phyloP scores from a whole-genome alignment of 64 coral and sea anemone species.

The Orbicella faveolata region DNA sequence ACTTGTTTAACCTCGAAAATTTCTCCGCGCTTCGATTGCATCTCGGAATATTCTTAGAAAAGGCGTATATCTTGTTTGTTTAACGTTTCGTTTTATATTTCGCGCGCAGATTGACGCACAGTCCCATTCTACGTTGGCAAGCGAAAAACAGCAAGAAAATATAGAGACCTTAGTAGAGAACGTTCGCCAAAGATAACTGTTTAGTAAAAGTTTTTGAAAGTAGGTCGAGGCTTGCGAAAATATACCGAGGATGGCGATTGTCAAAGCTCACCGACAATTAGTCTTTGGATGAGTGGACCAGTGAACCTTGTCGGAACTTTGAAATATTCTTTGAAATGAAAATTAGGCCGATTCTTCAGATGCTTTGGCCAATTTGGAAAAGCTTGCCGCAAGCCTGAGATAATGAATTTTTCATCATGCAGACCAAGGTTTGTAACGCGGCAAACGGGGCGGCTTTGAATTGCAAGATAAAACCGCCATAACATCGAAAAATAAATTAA shows the following conservation, averaged over 20 bases:
- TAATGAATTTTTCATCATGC: conserved; percentile 49
- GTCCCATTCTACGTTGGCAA: background rate
- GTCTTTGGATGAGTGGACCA: background rate
- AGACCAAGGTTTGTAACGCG: conserved; percentile 5
- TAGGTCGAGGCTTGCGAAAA: background rate
- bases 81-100: conserved; percentile 24
- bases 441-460: background rate
- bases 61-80: conserved; percentile 30
- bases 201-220: conserved; percentile 16
- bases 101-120: background rate
- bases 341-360: conserved; percentile 42
- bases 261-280: conserved; percentile 48
- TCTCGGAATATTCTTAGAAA: background rate
- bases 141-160: background rate
- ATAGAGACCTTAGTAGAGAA: background rate
- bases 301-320: conserved; percentile 33
- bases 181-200: background rate
- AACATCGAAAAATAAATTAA: conserved; percentile 17
- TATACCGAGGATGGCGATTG: background rate
- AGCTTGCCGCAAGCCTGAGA: conserved; percentile 27
- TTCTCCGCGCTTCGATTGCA: background rate
- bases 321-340: conserved; percentile 34
- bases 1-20: background rate
- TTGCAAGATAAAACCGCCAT: conserved; percentile 21
- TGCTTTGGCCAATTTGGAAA: conserved; percentile 45